Evolutionary conservation across 2,113 vertebrate genomes (phyloP).

Genomic region (Galbula dea): DNA sequence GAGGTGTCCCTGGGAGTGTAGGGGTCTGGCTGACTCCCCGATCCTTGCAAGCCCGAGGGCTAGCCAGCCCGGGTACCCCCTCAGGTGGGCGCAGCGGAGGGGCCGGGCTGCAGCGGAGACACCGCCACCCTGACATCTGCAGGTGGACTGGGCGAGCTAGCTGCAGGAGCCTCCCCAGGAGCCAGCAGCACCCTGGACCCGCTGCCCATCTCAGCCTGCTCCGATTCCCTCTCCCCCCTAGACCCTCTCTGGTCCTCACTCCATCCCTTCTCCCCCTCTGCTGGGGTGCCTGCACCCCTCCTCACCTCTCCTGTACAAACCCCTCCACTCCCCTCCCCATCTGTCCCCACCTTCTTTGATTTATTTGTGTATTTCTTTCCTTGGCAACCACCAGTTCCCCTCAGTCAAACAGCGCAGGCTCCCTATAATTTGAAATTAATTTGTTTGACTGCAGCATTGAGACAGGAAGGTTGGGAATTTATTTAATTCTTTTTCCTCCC

Average conservation of each 20-base stretch:
- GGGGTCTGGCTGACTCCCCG: background rate
- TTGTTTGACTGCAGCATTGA: slow-evolving; percentile 63
- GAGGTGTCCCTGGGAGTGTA: background rate
- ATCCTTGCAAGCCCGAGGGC: background rate
- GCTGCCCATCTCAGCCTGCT: background rate
- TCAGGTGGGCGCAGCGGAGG: slow-evolving; percentile 30
- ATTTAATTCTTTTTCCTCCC: slow-evolving; percentile 65
- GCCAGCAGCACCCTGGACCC: background rate
- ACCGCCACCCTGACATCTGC: slow-evolving; percentile 32
- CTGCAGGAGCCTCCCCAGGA: background rate
- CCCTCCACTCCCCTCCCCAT: background rate
- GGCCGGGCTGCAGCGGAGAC: slow-evolving; percentile 65
- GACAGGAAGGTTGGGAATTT: slow-evolving; percentile 68
- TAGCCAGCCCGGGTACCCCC: background rate
- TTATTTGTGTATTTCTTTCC: slow-evolving; percentile 63
- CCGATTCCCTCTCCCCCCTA: background rate
- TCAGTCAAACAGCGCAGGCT: slow-evolving; percentile 52
- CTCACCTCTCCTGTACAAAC: background rate
- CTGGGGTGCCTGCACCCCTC: background rate
- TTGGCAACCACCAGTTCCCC: slow-evolving; percentile 63
- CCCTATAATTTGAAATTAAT: slow-evolving; percentile 62
- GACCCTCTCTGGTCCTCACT: background rate
- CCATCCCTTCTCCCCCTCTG: background rate
- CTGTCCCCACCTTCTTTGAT: slow-evolving; percentile 36
- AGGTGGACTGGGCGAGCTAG: background rate